Conservation (phyloP, 2,797 vertebrate species). For the Schizothorax lantsangensis region DNA sequence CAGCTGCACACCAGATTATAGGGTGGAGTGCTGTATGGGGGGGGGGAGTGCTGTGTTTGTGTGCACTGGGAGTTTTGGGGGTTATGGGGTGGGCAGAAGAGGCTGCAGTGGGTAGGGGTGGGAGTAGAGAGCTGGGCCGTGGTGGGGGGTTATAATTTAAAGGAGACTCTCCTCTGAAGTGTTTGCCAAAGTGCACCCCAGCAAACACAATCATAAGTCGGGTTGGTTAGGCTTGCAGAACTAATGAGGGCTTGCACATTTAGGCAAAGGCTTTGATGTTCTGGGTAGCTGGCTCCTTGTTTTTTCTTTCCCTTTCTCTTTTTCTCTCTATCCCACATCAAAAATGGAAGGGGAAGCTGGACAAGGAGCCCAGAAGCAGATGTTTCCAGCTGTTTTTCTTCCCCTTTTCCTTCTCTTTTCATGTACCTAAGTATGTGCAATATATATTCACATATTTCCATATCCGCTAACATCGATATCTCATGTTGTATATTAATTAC, state of each 20-base stretch:
- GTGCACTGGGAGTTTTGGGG: slow-evolving; percentile 62
- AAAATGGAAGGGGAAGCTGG: slow-evolving; percentile 76
- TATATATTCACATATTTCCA: slow-evolving; percentile 73
- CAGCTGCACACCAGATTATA: slow-evolving; percentile 85
- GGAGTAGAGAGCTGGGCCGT: slow-evolving; percentile 59
- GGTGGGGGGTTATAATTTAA: slow-evolving; percentile 81
- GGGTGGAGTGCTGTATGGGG: slow-evolving; percentile 77
- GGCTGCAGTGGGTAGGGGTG: slow-evolving; percentile 75
- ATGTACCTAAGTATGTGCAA: slow-evolving; percentile 40
- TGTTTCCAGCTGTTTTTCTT: slow-evolving; percentile 82
- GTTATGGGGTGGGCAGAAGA: slow-evolving; percentile 68
- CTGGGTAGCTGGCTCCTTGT: slow-evolving; percentile 84
- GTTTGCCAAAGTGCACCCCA: slow-evolving; percentile 83
- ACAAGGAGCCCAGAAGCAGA: slow-evolving; percentile 81
- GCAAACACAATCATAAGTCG: slow-evolving; percentile 85
- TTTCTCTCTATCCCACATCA: slow-evolving; percentile 83
- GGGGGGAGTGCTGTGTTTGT: slow-evolving; percentile 60
- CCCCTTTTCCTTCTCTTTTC: slow-evolving; percentile 56
- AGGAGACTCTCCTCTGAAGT: slow-evolving; percentile 84
- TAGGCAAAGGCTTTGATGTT: slow-evolving; percentile 84
- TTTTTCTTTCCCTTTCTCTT: slow-evolving; percentile 79
- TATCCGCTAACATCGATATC: neutral
- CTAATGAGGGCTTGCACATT: slow-evolving; percentile 84
- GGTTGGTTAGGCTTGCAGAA: slow-evolving; percentile 84
- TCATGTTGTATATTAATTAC: slow-evolving; percentile 33